Evolutionary conservation across 2,888 invertebrate genomes (phyloP).

Genomic region (Maniola hyperantus): DNA sequence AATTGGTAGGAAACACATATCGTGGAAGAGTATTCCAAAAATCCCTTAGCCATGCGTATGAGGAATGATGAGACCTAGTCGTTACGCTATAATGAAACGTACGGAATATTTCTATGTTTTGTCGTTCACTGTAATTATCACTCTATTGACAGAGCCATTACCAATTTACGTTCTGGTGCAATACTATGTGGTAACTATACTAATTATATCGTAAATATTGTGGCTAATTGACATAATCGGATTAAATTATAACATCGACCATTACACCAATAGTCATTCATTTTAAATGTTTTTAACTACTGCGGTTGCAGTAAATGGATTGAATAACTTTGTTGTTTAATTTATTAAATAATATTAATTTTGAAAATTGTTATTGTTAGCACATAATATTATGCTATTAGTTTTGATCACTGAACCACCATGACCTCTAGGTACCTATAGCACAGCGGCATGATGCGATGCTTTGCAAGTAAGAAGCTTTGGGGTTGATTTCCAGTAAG

Average conservation of each 20-base stretch:
- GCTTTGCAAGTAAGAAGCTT: too few species aligned
- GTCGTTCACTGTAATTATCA: too few species aligned
- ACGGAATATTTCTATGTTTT: too few species aligned
- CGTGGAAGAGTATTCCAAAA: too few species aligned
- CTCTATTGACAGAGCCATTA: too few species aligned
- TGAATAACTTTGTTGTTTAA: conserved; percentile 1
- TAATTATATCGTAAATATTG: not conserved
- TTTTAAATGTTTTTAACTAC: conserved; percentile 5
- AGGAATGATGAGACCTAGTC: too few species aligned
- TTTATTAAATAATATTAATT: not conserved
- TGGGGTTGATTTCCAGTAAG: not conserved
- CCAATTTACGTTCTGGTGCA: too few species aligned
- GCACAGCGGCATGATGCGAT: not conserved
- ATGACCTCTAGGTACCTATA: too few species aligned
- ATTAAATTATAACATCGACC: conserved; percentile 18
- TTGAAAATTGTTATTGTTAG: not conserved
- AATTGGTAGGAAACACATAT: too few species aligned
- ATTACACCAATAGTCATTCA: conserved; percentile 6
- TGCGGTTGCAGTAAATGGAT: conserved; percentile 3
- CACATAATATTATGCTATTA: not conserved
- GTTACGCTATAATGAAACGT: too few species aligned
- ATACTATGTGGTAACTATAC: not conserved
- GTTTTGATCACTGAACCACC: not conserved
- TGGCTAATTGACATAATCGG: not conserved
- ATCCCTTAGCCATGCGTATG: too few species aligned